Conservation (phyloP, 1,140 invertebrate genomes). For the Drosophila micromelanica region DNA sequence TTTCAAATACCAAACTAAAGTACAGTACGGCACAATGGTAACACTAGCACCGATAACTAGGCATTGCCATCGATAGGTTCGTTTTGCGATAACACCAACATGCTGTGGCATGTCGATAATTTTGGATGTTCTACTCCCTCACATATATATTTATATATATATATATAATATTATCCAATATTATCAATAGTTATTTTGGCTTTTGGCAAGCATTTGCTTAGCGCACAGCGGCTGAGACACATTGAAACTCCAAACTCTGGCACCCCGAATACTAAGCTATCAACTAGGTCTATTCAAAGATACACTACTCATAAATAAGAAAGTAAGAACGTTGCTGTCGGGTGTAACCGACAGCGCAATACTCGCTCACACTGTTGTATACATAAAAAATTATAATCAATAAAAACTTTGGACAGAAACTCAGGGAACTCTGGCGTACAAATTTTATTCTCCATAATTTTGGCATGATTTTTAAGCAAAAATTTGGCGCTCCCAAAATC, state of each 20-base stretch:
- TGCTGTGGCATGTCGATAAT: constrained; percentile 19
- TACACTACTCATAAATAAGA: neutral
- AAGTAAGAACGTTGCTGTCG: no score
- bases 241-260: constrained; percentile 7
- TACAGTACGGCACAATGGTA: constrained; percentile 19
- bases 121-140: neutral
- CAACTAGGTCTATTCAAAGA: neutral
- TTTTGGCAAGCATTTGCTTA: constrained; percentile 34
- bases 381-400: neutral
- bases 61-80: constrained; percentile 27
- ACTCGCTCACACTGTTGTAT: neutral
- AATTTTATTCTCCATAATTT: no score
- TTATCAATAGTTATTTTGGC: constrained; percentile 15
- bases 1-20: constrained; percentile 14
- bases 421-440: no score
- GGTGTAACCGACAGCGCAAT: no score
- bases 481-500: no score
- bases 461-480: no score
- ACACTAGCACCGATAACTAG: constrained; percentile 34
- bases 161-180: constrained; percentile 1
- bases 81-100: constrained; percentile 20
- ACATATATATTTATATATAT: neutral
- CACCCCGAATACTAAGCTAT: constrained; percentile 12
- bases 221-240: constrained; percentile 40
- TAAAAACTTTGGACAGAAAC: neutral